Evolutionary conservation across 2,113 vertebrate genomes (phyloP), one percentile per base, ranked within the genome.

Genomic region (Rhinolophus sinicus): DNA sequence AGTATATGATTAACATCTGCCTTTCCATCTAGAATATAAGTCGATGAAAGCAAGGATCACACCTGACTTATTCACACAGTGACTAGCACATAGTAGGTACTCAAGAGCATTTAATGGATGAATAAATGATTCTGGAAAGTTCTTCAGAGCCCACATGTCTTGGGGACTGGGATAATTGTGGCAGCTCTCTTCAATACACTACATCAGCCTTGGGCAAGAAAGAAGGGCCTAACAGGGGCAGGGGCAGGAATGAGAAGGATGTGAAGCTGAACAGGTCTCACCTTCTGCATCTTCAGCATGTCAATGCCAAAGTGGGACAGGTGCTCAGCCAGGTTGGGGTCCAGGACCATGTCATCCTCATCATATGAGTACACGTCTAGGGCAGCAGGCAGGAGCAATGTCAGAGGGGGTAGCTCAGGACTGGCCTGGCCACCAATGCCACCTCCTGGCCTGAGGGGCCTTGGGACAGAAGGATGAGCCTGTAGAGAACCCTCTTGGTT

Each of bases 281-380:
- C 99, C 99, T 99, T 99, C 98, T 99, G 99, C 99, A 99, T 99
- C 97, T 99, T 99, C 98, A 99, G 99, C 99, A 99, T 99, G 98
- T 99, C 98, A 7, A 99, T 99, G 72, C 99, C 99, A 94, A 99
- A 99, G 97, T 99, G 99, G 95, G 99, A 70, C 12, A 99, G 98
- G 75, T 99, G 99, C 91, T 99, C 99, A 5, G 99, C 99, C 84
- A 99, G 98, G 98, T 99, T 99, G 65, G 99, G 98, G 97, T 99
- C 99, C 96, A 99, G 98, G 4, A 99, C 99, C 99, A 99, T 99
- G 96, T 99, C 99, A 64, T 99, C 99, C 94, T 99, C 99, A 0
- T 99, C 99, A 0, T 99, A 99, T 2, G 99, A 99, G 96, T 99
- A 99, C 69, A 99, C 99, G 30, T 99, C 99, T 99, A 78, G 15